Base-by-base conservation (phyloP, 2,888 invertebrate genomes). In the Callinectes sapidus region DNA sequence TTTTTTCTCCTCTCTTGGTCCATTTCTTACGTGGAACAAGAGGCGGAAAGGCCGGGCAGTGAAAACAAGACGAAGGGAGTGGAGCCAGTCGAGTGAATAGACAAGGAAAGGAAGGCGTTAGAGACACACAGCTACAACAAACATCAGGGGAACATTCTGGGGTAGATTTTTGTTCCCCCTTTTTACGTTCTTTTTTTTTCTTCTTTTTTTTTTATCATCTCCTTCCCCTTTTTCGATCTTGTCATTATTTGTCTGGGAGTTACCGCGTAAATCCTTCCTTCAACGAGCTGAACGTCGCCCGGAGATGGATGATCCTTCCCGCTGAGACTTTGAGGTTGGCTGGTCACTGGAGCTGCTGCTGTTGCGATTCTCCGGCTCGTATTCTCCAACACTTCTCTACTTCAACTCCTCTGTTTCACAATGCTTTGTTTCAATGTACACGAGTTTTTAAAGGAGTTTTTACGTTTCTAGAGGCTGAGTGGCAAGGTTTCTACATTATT, bases 191-290 rank as follows among this genome's bases (percentile, higher is more conserved):
- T 81, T n/a, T 71, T 10, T 28, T 71, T 10, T 28, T 71, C 28
- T 23, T 18, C 71, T 23, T 61, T 28, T 71, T 35, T 35, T 35
- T 35, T 35, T 35, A 2, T 32, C 35, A 2, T 35, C 16, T 32
- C 77, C 77, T 35, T 35, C 81, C 81, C 81, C 81, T 14, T 81
- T 81, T 81, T 35, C 81, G 35, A 35, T 81, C 81, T 35, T 35
- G 81, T 81, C 81, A 81, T 81, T 81, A 81, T 81, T 81, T 81
- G 81, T 81, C 81, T 81, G 81, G 81, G 81, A 32, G 81, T 81
- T 81, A 14, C 81, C 32, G 35, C 32, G 32, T 81, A 81, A 81
- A 81, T 32, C 81, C 81, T 81, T 35, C 81, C 35, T 32, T 81
- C 81, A 81, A 81, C 81, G 81, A 35, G 81, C 81, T 81, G 23